A percentile compares a stretch with the other conserved stretches of the same genome.
Evolutionary conservation across 2,113 vertebrate species (phyloP).

Genomic region (Barbus barbus): DNA sequence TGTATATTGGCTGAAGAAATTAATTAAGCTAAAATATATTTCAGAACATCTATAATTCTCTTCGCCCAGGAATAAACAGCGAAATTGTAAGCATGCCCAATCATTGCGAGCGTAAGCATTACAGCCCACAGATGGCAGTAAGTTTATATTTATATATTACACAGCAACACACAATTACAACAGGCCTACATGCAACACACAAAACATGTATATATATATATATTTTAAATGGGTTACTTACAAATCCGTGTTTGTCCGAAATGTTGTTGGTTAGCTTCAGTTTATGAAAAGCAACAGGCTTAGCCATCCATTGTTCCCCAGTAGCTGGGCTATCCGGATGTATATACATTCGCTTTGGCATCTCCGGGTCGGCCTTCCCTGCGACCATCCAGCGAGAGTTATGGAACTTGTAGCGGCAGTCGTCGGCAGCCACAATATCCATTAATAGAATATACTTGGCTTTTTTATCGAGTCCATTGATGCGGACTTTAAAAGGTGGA

Average conservation of each 20-base stretch:
- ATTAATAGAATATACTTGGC: conserved; percentile 97
- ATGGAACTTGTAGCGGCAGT: conserved; percentile 98
- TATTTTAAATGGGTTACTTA: conserved; percentile 75
- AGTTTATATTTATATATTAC: background rate
- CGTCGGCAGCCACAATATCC: conserved; percentile 97
- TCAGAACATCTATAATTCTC: background rate
- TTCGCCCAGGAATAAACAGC: background rate
- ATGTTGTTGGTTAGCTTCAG: conserved; percentile 99
- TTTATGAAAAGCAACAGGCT: conserved; percentile 97
- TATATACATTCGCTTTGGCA: conserved; percentile 99
- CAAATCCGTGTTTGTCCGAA: conserved; percentile 98
- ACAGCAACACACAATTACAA: background rate
- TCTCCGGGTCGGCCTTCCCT: conserved; percentile 97
- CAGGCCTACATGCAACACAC: background rate
- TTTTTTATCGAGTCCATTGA: conserved; percentile 97
- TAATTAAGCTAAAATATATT: background rate
- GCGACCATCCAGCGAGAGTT: conserved; percentile 99
- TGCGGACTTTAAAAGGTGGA: conserved; percentile 96
- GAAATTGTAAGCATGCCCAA: background rate
- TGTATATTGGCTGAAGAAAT: background rate
- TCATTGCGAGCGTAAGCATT: background rate
- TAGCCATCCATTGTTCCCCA: conserved; percentile 99
- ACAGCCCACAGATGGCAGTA: conserved; percentile 11
- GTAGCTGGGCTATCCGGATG: conserved; percentile 98
- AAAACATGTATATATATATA: too few relatives aligned